These are phyloP conservation scores for Cheilosia vulpina DNA, from an alignment of 2,888 invertebrate species.

Conservation along the genomic window DNA sequence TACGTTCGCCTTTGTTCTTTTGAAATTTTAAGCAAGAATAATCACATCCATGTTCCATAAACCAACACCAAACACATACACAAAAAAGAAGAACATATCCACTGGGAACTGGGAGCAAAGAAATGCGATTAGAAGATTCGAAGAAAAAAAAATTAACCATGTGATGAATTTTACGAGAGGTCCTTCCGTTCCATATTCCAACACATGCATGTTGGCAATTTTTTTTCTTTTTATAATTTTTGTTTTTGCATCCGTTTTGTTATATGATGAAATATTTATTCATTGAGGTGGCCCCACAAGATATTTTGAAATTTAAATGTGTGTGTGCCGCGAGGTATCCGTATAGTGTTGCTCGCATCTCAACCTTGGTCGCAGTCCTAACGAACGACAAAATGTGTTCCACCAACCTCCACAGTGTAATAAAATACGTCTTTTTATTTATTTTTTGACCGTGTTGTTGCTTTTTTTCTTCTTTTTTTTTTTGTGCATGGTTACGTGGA, in stretches of 20 bases:
- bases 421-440: constrained; percentile 1
- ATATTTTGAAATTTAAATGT: not conserved
- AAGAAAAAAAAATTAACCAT: constrained; percentile 40
- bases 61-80: not conserved
- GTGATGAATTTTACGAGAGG: constrained; percentile 71
- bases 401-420: constrained; percentile 1
- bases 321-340: not conserved
- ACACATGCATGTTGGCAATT: constrained; percentile 19
- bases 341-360: not conserved
- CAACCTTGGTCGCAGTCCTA: not conserved
- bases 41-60: not conserved
- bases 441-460: not conserved
- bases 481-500: constrained; percentile 43
- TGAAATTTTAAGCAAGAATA: not conserved
- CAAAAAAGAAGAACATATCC: constrained; percentile 2
- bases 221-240: not conserved
- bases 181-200: constrained; percentile 39
- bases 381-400: not conserved
- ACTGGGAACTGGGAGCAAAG: not conserved
- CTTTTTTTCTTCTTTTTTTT: not conserved
- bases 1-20: not conserved
- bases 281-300: constrained; percentile 3
- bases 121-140: constrained; percentile 49
- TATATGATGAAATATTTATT: constrained; percentile 41
- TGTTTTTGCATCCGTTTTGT: constrained; percentile 37